Base-by-base conservation (phyloP, 2,113 vertebrate species). In the Enhydra lutris region DNA sequence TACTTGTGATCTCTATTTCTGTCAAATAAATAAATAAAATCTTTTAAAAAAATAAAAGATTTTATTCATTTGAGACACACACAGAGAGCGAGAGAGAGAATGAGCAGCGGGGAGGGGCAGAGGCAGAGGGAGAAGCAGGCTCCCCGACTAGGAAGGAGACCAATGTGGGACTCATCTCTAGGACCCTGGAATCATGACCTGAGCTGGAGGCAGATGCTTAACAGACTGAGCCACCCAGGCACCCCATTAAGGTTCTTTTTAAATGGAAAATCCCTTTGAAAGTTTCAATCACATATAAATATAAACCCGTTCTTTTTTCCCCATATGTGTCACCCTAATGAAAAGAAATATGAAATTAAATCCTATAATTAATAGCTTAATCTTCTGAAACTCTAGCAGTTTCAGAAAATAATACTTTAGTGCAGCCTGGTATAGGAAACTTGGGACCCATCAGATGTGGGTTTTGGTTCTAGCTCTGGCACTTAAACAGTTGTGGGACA, bases 191-290 rank as follows among this genome's bases (percentile, higher is more conserved):
- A 71, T 21, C n/a, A 71, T 36, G n/a, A 36, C 67, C 18, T 71
- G 67, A 71, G 67, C n/a, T 7, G n/a, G 36, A 36, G 67, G 4
- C 67, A 71, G 65, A n/a, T 0, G 3, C 31, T 67, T n/a, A 67
- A 18, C 15, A 17, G 34, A 69, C 65, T n/a, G 65, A 69, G 18
- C 67, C 67, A 71, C 18, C 67, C 8, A 36, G n/a, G 67, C 4
- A 1, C n/a, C n/a, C 67, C 47, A 39, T 47, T 94, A 34, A 76
- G 45, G 29, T 83, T 87, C 34, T 92, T 94, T 97, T 57, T 39
- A 91, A 89, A 74, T 45, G 92, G 73, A 74, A 95, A 65, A 50
- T 90, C 67, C 45, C 36, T 92, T 78, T 85, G 61, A 96, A 94
- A 92, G n/a, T 2, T 74, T 83, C 45, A 71, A 9, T 94, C 50